Percentiles rank a stretch among this genome's conserved stretches.
Conservation (phyloP, 1,140 invertebrate genomes). For the Cydia splendana region DNA sequence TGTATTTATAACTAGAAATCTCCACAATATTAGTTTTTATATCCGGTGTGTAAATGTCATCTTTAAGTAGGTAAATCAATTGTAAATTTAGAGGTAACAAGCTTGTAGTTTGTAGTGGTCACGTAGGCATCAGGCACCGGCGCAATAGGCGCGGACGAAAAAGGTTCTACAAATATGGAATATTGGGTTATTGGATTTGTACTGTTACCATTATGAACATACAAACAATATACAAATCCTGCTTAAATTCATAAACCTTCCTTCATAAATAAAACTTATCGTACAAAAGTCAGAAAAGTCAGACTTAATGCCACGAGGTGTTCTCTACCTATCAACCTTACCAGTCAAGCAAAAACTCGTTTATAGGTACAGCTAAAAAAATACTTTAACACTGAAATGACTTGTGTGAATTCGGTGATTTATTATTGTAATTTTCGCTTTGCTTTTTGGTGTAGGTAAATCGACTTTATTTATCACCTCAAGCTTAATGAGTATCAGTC, state of each 20-base stretch:
- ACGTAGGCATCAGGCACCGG: neutral
- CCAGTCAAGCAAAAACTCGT: no score
- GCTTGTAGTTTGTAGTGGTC: neutral
- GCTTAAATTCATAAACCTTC: neutral
- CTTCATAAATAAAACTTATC: neutral
- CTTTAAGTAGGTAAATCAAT: neutral
- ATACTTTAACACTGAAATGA: no score
- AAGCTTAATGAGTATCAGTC: no score
- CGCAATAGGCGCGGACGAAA: neutral
- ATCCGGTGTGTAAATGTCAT: no score
- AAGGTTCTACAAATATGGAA: neutral
- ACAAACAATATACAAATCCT: neutral
- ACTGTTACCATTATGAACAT: neutral
- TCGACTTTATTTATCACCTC: no score
- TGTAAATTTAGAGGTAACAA: neutral
- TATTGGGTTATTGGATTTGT: neutral
- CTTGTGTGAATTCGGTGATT: neutral
- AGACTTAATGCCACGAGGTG: no score
- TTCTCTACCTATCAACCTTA: no score
- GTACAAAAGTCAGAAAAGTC: no score
- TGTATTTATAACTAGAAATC: no score
- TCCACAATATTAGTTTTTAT: no score
- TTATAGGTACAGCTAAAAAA: no score
- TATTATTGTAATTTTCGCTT: neutral
- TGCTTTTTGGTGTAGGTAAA: neutral